These are phyloP conservation scores for Cantharis lateralis DNA, from an alignment of 2,888 invertebrate species.

Conservation along the genomic window DNA sequence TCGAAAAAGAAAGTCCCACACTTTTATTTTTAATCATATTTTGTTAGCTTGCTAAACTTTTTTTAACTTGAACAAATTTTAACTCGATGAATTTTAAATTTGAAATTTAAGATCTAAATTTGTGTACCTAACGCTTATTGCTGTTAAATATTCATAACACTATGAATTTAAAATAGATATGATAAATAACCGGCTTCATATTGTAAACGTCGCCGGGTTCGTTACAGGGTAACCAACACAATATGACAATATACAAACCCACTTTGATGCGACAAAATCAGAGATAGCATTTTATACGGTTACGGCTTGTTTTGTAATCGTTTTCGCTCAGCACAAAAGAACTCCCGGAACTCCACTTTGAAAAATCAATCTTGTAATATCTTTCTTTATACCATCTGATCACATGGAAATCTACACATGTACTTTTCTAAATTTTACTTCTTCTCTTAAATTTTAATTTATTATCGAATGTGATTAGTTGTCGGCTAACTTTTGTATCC, in stretches of 20 bases:
- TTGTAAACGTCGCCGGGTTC: conserved; percentile 12
- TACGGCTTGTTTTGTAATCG: conserved; percentile 15
- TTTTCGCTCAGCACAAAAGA: conserved; percentile 18
- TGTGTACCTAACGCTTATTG: conserved; percentile 27
- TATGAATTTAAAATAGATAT: conserved; percentile 30
- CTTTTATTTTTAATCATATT: conserved; percentile 18
- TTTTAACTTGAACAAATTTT: conserved; percentile 19
- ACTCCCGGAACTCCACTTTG: conserved; percentile 25
- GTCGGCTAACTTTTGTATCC: too few relatives aligned
- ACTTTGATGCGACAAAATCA: conserved; percentile 19
- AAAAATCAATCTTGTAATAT: conserved; percentile 28
- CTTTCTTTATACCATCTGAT: conserved; percentile 14
- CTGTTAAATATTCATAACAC: conserved; percentile 32
- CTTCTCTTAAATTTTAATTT: too few relatives aligned
- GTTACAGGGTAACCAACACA: background rate
- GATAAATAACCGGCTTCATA: conserved; percentile 23
- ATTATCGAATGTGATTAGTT: too few relatives aligned
- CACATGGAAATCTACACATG: conserved; percentile 7
- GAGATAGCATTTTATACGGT: conserved; percentile 16
- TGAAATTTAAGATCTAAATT: conserved; percentile 16
- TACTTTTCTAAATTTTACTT: conserved; percentile 5
- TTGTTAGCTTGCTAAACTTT: conserved; percentile 8
- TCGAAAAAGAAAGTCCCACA: background rate
- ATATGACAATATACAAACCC: conserved; percentile 2
- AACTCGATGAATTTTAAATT: conserved; percentile 30